These are phyloP conservation scores for Apoderus coryli DNA, from an alignment of 2,888 invertebrate genomes.

Conservation along the genomic window DNA sequence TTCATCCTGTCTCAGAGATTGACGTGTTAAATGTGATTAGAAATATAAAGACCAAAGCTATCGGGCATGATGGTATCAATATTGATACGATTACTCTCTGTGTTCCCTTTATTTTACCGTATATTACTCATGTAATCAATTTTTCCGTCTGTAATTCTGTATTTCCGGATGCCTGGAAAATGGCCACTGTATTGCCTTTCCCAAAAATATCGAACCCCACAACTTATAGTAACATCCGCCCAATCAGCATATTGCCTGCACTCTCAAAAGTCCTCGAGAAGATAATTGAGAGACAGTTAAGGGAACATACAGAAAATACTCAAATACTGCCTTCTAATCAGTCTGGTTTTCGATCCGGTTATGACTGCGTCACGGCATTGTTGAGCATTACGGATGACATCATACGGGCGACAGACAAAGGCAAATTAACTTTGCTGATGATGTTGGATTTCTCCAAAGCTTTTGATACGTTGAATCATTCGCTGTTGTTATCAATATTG, in stretches of 20 bases:
- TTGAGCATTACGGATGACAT: too few relatives aligned
- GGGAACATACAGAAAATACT: too few relatives aligned
- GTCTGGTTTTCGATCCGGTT: too few relatives aligned
- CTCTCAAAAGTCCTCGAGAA: constrained; percentile 1
- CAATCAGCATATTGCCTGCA: constrained; percentile 1
- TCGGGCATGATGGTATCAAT: constrained; percentile 1
- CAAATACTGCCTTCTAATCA: too few relatives aligned
- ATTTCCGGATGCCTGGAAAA: constrained; percentile 4
- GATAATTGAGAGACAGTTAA: constrained; percentile 1
- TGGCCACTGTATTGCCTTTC: neutral
- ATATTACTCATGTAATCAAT: constrained; percentile 2
- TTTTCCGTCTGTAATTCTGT: neutral
- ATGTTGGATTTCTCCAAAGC: too few relatives aligned
- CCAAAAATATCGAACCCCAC: neutral
- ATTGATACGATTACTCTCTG: neutral
- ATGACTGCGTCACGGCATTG: too few relatives aligned
- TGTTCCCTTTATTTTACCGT: constrained; percentile 1
- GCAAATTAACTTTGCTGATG: too few relatives aligned
- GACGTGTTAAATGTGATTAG: neutral
- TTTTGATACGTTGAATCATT: too few relatives aligned
- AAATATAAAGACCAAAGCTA: constrained; percentile 1
- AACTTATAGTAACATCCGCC: neutral
- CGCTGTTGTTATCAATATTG: too few relatives aligned
- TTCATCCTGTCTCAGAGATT: neutral
- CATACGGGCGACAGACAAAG: too few relatives aligned